These are phyloP conservation scores for Orchestia grillus DNA, from an alignment of 1,140 invertebrate genomes.

Conservation along the genomic window DNA sequence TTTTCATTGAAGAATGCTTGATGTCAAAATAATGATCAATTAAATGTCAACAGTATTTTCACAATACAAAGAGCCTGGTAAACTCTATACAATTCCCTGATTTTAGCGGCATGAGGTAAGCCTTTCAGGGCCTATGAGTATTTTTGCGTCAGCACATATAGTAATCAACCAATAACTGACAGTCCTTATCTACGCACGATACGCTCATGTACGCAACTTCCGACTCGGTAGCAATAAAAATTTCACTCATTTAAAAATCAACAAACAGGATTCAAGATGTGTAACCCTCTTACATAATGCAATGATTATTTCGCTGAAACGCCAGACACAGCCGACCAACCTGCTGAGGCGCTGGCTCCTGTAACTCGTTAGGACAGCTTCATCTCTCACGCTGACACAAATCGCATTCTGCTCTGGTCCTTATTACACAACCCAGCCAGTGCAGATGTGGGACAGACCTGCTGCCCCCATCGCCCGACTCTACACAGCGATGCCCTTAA, in stretches of 20 bases:
- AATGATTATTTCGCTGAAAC: neutral
- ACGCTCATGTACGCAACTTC: too few species aligned
- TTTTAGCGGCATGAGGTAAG: too few species aligned
- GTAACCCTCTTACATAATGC: neutral
- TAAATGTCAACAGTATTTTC: too few species aligned
- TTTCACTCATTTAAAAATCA: neutral
- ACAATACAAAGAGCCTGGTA: too few species aligned
- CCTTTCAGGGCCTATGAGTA: too few species aligned
- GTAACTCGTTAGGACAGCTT: neutral
- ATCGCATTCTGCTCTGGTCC: neutral
- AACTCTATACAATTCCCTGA: too few species aligned
- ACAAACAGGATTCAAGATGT: neutral
- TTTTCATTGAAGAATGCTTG: too few species aligned
- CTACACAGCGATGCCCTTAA: neutral
- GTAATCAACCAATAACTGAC: too few species aligned
- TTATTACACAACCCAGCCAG: neutral
- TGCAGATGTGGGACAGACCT: neutral
- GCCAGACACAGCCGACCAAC: neutral
- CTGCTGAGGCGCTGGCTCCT: neutral
- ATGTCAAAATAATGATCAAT: too few species aligned
- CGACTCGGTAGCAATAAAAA: neutral
- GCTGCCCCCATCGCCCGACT: neutral
- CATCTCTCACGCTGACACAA: conserved; percentile 33
- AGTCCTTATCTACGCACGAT: too few species aligned
- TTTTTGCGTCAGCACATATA: too few species aligned